Base-by-base conservation (phyloP, 2,113 vertebrate genomes). In the Fukomys damarensis region DNA sequence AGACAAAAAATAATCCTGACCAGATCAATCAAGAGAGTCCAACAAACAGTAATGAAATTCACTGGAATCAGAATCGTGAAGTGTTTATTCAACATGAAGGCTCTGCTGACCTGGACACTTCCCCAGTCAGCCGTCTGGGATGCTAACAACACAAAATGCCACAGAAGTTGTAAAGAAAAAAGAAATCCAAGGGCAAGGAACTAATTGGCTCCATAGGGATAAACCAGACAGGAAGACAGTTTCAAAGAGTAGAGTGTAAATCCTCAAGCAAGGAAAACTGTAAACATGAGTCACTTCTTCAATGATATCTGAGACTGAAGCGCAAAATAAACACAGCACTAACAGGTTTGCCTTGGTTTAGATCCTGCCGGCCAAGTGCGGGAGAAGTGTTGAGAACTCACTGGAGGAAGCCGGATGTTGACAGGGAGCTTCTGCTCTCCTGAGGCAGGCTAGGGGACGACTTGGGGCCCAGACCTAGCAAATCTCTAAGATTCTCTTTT, bases 171-270 rank as follows among this genome's bases (percentile, higher is more conserved):
- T 0, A 59, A 8, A 65, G 43, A 46, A 65, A 43, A 89, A 85
- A 43, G 52, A 43, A 77, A 88, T 49, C 26, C 61, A 81, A 91
- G 14, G 76, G 56, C 5, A 61, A 89, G 93, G 32, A 66, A 79
- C 65, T 90, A 87, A 85, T 77, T 61, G 61, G 59, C 22, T 93
- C 86, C 58, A 77, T 0, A 35, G 87, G 38, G 58, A 89, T 24
- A 56, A 1, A 52, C 38, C 22, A 54, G 30, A 79, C 63, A 65
- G 32, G 24, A 91, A 68, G 9, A 58, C 0, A 6, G 32, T 89
- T 96, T 93, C 70, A 80, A 92, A 96, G n/a, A 4, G 38, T 66
- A 79, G 35, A 66, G 3, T 59, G 1, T 38, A 91, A 90, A 93
- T 63, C 26, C 58, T 92, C 46, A 81, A 54, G 68, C 4, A 77